These are phyloP conservation scores for Pseudochirops corinnae DNA, from an alignment of 2,797 vertebrate genomes.

Conservation along the genomic window DNA sequence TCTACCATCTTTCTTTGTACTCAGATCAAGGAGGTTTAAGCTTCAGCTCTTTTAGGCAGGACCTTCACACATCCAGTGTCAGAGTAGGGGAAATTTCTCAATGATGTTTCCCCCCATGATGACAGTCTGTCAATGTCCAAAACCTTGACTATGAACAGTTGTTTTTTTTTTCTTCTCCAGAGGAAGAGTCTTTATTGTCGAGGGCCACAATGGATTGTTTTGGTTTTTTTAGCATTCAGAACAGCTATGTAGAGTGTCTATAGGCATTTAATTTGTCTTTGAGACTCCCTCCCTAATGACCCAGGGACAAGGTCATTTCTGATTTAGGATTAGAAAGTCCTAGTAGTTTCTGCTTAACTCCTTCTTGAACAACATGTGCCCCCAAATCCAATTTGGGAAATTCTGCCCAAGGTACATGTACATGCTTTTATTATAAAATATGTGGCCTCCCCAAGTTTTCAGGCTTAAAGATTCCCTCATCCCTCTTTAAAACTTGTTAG, in stretches of 20 bases:
- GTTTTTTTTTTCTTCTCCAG: background rate
- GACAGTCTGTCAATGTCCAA: background rate
- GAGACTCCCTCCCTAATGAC: background rate
- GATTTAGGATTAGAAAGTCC: background rate
- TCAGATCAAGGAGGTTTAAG: background rate
- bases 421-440: background rate
- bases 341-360: background rate
- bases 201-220: background rate
- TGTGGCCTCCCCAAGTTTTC: background rate
- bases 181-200: background rate
- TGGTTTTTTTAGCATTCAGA: background rate
- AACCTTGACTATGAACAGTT: background rate
- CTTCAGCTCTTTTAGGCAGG: background rate
- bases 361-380: background rate
- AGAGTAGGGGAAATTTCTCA: background rate
- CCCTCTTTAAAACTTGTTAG: background rate
- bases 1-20: background rate
- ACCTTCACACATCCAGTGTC: background rate
- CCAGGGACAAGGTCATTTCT: background rate
- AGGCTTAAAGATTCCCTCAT: background rate
- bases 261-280: background rate
- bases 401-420: background rate
- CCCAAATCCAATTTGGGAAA: background rate
- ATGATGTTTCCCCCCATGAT: background rate
- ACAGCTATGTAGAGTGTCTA: background rate